A percentile compares a stretch with the other conserved stretches of the same genome.
Conservation (phyloP, 1,140 invertebrate genomes). For the Metaphire vulgaris region DNA sequence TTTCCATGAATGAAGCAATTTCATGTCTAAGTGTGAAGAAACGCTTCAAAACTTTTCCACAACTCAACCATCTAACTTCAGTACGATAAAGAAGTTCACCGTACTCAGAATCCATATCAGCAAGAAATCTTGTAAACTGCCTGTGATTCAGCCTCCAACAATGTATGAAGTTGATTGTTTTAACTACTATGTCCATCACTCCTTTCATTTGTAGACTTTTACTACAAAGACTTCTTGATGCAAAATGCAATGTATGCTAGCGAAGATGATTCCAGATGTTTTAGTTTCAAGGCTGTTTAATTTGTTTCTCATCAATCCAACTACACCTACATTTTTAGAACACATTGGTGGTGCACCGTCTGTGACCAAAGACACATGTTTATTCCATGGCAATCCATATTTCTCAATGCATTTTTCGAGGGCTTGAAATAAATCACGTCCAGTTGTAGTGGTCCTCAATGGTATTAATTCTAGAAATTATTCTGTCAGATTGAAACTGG, state of each 20-base stretch:
- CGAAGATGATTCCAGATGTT: too few relatives aligned
- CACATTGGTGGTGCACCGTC: background rate
- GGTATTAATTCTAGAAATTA: background rate
- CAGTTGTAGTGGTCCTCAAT: background rate
- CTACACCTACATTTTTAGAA: background rate
- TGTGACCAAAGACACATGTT: background rate
- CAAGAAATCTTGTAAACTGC: background rate
- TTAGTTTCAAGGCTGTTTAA: background rate
- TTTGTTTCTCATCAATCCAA: background rate
- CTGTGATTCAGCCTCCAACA: background rate
- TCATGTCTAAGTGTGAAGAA: background rate
- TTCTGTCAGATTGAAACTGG: background rate
- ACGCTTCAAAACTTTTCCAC: background rate
- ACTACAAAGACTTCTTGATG: background rate
- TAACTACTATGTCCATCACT: background rate
- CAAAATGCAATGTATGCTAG: background rate
- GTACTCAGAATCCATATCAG: background rate
- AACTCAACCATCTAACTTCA: background rate
- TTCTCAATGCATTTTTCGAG: background rate
- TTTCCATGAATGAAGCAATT: background rate
- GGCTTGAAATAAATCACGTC: background rate
- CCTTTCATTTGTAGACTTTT: background rate
- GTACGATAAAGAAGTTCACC: background rate
- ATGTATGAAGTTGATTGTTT: background rate
- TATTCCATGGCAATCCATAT: background rate